Base-by-base conservation (phyloP, 1,140 invertebrate species). In the Magallana ariakensis region DNA sequence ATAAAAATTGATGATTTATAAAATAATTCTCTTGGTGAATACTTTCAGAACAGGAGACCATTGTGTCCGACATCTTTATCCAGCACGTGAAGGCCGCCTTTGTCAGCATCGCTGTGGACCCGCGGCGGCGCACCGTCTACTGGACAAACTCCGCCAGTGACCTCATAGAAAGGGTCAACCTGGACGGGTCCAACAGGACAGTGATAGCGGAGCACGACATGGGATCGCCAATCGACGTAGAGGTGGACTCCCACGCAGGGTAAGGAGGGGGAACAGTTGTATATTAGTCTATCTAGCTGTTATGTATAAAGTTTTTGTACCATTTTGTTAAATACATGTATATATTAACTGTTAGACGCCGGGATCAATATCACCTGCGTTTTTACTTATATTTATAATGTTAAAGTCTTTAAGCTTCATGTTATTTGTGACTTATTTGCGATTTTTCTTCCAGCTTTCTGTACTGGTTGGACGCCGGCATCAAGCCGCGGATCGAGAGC, bases 391-490 rank as follows among this genome's bases (percentile, higher is more conserved):
- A 46, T 46, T 46, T 46, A 5, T n/a, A n/a, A n/a, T 46, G 33
- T 46, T 4, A 46, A 46, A 46, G 33, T 46, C 33, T 46, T 46
- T 46, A 46, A 46, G 33, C 33, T 46, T 46, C 33, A 2, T 46
- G 33, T 46, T 46, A 46, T 46, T 46, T 46, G 33, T 46, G 33
- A 46, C 33, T 46, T 46, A 46, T 46, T 46, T 46, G 33, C 33
- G 33, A 46, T 46, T 46, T 70, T 22, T 10, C 19, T 11, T 26
- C 22, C 22, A 75, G 66, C 13, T 75, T 75, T 46, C 22, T 82
- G 8, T 82, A 82, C 53, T 82, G 80, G 80, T 19, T 82, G 15
- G 80, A 82, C 19, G 46, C 33, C 10, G 80, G 80, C 15, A 82
- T 56, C 2, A 82, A 82, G 46, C 80, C 80, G 6, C 53, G 55